These are phyloP conservation scores for human (Homo sapiens) DNA, from an alignment of 2,113 vertebrate genomes.

Conservation along the genomic window GRCh38 chr4:81564001-81564500, in stretches of 20 bases:
- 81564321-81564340: neutral
- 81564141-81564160: neutral
- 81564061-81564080: neutral
- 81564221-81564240: fast-evolving
- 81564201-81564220: neutral
- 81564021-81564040: neutral
- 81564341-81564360: neutral
- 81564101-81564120: neutral
- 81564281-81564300: neutral
- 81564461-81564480: neutral
- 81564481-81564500: neutral
- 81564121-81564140: neutral
- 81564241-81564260: neutral
- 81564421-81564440: neutral
- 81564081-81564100: neutral
- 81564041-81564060: neutral
- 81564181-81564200: neutral
- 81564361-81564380: neutral
- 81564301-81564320: neutral
- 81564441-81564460: neutral
- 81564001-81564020: neutral
- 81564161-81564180: neutral
- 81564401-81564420: neutral
- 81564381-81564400: neutral
- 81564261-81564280: neutral